Evolutionary conservation across 2,797 vertebrate genomes (phyloP), one percentile per base, ranked within the genome.

Genomic region (Ctenopoma kingsleyae): DNA sequence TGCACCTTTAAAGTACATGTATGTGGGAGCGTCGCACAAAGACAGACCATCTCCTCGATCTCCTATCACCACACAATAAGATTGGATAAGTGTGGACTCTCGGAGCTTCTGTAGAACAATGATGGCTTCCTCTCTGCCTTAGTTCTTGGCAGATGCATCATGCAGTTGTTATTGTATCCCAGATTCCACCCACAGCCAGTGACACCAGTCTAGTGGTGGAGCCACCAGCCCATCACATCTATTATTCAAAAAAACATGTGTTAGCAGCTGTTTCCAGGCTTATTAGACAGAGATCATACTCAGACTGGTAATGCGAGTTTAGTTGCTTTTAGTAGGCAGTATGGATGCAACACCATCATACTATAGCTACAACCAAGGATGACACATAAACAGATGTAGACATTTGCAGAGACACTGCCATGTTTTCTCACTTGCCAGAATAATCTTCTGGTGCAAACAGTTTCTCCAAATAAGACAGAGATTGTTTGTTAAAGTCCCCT

Each of bases 241-340:
- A 86, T 91, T 81, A 90, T 89, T 87, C 44, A 90, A 44, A 74
- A 71, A 83, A 76, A 3, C 52, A 63, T 78, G 80, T 71, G 73
- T 82, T 62, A 43, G 67, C 80, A 87, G 68, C 72, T 87, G 76
- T 82, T 86, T 82, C 51, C 19, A 48, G 27, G 41, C 82, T 87
- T 77, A 81, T 86, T 86, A 83, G 69, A 79, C 41, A 23, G 56
- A 56, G 54, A 81, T 65, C 56, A 63, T 15, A 57, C 59, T 16
- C n/a, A 68, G 55, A 53, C 61, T 47, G 54, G 81, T 68, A 68
- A 79, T 30, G 22, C 35, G 35, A 50, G 73, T 76, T 72, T 30
- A 58, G 67, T 41, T 32, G 70, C 35, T 78, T 67, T 74, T 20
- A 59, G 48, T 51, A 41, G 9, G 38, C 43, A 8, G 44, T n/a